Conservation (phyloP, 1,140 invertebrate genomes). For the Panagrolaimus sp. region DNA sequence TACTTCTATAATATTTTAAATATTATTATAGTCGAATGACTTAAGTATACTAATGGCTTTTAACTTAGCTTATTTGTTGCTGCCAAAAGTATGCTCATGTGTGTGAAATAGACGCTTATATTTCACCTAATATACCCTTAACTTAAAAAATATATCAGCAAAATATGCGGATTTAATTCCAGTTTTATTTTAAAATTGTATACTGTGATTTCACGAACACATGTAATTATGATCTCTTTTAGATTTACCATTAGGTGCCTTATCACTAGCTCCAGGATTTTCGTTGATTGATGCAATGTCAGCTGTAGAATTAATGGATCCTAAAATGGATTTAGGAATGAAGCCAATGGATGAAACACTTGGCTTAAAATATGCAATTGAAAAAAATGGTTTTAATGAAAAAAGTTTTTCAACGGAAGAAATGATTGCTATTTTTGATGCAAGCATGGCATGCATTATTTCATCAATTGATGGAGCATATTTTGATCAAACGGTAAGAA, state of each 20-base stretch:
- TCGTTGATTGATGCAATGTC: constrained; percentile 25
- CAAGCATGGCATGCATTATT: not conserved
- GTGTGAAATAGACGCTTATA: no score
- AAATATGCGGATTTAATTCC: no score
- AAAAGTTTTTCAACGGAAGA: not conserved
- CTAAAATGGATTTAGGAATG: constrained; percentile 41
- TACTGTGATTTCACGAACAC: no score
- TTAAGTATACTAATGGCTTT: no score
- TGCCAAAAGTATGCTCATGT: no score
- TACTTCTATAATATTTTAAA: no score
- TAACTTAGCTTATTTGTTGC: not conserved
- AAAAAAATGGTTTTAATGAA: not conserved
- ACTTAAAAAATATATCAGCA: no score
- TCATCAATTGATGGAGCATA: not conserved
- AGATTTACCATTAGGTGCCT: not conserved
- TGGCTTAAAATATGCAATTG: not conserved
- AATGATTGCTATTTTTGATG: constrained; percentile 4
- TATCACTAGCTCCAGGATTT: not conserved
- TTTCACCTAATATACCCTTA: no score
- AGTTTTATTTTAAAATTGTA: no score
- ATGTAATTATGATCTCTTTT: not conserved
- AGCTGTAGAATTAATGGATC: constrained; percentile 39
- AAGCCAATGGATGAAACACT: constrained; percentile 24
- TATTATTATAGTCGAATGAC: no score
- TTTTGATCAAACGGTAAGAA: constrained; percentile 3